phyloP scores from a whole-genome alignment of 2,113 vertebrate species.

The Gallinago paraguaiae region DNA sequence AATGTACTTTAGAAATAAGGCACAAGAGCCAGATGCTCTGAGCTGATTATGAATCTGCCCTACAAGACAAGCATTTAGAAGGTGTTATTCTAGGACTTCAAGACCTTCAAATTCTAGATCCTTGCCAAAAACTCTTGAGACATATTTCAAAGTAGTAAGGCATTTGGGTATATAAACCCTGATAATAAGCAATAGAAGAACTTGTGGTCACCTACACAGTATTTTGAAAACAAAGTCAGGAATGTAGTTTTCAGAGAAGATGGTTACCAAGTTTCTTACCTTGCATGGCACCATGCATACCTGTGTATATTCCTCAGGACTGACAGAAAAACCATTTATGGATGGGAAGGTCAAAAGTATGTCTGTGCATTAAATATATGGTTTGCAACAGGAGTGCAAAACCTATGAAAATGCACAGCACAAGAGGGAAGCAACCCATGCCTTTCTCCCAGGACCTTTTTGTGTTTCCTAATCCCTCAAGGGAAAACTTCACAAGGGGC shows the following conservation, averaged over 20 bases:
- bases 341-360: neutral
- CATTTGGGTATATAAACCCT: neutral
- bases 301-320: neutral
- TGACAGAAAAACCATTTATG: neutral
- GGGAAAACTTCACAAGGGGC: rapidly evolving
- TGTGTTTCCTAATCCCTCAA: neutral
- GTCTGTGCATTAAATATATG: rapidly evolving
- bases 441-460: neutral
- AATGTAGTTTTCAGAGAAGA: neutral
- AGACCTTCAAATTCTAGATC: neutral
- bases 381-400: neutral
- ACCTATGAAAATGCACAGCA: neutral
- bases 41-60: neutral
- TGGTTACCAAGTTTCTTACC: neutral
- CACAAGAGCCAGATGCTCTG: neutral
- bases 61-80: neutral
- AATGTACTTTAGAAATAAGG: neutral
- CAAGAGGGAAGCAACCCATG: neutral
- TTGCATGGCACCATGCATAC: neutral
- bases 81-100: neutral
- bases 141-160: neutral
- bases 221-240: neutral
- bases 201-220: neutral
- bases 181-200: neutral
- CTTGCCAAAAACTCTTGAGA: neutral